Evolutionary conservation across 2,888 invertebrate species (phyloP).

Genomic region (Lottia scabra): DNA sequence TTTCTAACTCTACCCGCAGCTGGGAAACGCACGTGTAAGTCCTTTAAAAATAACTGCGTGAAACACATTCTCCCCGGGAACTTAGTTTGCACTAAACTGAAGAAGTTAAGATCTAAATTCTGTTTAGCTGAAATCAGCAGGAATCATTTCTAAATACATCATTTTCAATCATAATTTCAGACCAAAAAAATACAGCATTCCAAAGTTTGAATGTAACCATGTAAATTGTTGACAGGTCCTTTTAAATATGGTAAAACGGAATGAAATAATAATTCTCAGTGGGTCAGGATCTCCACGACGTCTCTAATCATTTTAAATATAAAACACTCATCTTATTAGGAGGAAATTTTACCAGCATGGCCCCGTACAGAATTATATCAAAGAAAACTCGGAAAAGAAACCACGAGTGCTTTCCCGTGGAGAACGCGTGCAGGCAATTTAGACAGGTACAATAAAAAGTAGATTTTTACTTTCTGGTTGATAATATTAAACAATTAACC

Average conservation of each 20-base stretch:
- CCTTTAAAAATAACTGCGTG: background rate
- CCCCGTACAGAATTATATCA: background rate
- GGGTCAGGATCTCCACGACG: background rate
- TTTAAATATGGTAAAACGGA: background rate
- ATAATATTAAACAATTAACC: background rate
- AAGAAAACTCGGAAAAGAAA: background rate
- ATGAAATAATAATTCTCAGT: background rate
- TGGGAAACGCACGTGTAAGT: background rate
- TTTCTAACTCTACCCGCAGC: background rate
- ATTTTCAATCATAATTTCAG: background rate
- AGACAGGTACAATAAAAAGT: background rate
- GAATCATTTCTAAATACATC: background rate
- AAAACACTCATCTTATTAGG: background rate
- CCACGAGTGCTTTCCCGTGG: background rate
- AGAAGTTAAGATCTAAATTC: constrained; percentile 4
- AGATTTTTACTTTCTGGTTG: no score
- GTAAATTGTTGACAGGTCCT: constrained; percentile 1
- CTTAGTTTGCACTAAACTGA: background rate
- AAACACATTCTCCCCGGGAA: background rate
- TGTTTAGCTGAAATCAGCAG: background rate
- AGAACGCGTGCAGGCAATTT: background rate
- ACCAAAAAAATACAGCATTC: background rate
- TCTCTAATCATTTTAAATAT: background rate
- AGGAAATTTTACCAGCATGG: constrained; percentile 1
- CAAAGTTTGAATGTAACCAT: background rate